Conservation (phyloP, 2,797 vertebrate species). For the Rhinogobio ventralis region DNA sequence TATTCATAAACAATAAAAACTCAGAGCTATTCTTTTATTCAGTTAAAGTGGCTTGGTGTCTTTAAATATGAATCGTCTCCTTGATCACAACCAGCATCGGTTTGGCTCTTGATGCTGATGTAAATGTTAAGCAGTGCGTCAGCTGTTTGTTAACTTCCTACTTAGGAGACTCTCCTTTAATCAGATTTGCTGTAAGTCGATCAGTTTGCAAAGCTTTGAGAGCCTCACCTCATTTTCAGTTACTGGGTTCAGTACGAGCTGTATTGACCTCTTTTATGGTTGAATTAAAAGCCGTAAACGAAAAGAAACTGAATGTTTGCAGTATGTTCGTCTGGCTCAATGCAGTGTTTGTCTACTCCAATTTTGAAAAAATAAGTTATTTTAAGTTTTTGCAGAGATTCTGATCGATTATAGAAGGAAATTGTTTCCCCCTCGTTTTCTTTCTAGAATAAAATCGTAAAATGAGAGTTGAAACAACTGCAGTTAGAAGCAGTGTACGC, state of each 20-base stretch:
- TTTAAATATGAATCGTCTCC: not conserved
- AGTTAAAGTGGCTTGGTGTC: not conserved
- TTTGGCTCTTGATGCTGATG: not conserved
- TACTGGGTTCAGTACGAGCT: not conserved
- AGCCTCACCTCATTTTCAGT: not conserved
- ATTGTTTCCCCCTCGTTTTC: not conserved
- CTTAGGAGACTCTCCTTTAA: slow-evolving; percentile 60
- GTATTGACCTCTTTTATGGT: not conserved
- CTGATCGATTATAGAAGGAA: not conserved
- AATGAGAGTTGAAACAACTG: not conserved
- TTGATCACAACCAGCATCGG: not conserved
- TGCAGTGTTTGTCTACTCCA: no score
- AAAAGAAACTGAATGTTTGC: not conserved
- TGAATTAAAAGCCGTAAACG: not conserved
- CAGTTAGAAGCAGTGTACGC: not conserved
- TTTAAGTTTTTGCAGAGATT: not conserved
- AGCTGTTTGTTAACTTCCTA: slow-evolving; percentile 48
- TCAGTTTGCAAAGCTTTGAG: slow-evolving; percentile 18
- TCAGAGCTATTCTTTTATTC: not conserved
- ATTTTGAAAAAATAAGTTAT: not conserved
- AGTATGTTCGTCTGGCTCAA: not conserved
- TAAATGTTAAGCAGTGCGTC: slow-evolving; percentile 64
- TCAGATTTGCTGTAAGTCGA: slow-evolving; percentile 66
- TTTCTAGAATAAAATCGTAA: not conserved
- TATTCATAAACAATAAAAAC: not conserved